phyloP scores from a whole-genome alignment of 2,797 vertebrate genomes.

The Coregonus suidteri region DNA sequence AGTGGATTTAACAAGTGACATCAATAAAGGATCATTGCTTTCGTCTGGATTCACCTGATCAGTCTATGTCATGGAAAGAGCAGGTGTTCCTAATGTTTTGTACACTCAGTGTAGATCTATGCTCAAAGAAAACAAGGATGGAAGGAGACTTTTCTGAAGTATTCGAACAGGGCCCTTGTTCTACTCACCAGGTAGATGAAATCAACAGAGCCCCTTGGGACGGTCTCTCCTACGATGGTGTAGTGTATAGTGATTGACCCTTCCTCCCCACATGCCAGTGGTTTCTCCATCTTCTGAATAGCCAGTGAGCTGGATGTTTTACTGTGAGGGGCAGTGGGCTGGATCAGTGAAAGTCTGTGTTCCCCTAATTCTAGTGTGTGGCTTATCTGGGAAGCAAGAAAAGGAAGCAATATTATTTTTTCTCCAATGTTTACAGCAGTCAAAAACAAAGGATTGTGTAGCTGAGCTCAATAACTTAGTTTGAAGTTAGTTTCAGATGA shows the following conservation, averaged over 20 bases:
- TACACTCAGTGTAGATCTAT: too few relatives aligned
- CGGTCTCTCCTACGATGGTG: constrained; percentile 56
- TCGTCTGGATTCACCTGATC: too few relatives aligned
- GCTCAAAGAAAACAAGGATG: too few relatives aligned
- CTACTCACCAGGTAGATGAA: constrained; percentile 68
- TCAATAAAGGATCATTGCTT: too few relatives aligned
- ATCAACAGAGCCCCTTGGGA: constrained; percentile 29
- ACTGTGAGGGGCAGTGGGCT: constrained; percentile 26
- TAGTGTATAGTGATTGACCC: constrained; percentile 54
- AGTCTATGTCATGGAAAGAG: too few relatives aligned
- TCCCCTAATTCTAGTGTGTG: background rate
- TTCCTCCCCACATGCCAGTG: constrained; percentile 53
- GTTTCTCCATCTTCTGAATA: constrained; percentile 37
- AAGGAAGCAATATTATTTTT: background rate
- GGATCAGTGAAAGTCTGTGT: background rate
- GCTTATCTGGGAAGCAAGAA: constrained; percentile 43
- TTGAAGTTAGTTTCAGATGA: too few relatives aligned
- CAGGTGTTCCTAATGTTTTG: too few relatives aligned
- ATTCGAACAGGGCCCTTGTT: background rate
- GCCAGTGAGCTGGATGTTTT: constrained; percentile 59
- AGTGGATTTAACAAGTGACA: too few relatives aligned
- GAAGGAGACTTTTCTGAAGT: background rate
- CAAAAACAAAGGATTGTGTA: too few relatives aligned
- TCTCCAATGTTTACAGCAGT: too few relatives aligned
- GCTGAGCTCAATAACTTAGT: too few relatives aligned